These are phyloP conservation scores for Picathartes gymnocephalus DNA, from an alignment of 2,113 vertebrate species.

Conservation along the genomic window DNA sequence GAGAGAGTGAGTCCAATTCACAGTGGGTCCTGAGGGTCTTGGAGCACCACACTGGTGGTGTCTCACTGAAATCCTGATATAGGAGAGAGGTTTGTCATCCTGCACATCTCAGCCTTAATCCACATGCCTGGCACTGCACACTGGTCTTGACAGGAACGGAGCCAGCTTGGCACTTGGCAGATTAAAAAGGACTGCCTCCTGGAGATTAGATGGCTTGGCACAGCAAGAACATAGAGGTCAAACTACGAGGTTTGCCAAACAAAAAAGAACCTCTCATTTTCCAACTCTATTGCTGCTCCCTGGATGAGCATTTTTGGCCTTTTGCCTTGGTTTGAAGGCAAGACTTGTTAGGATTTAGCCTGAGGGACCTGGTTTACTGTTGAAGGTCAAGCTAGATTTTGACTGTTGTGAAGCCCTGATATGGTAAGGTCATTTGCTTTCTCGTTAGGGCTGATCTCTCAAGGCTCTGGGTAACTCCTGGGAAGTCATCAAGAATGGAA, in stretches of 20 bases:
- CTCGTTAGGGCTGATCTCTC: conserved; percentile 37
- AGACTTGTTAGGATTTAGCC: conserved; percentile 53
- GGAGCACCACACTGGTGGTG: not conserved
- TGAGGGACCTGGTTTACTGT: conserved; percentile 37
- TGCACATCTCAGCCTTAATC: conserved; percentile 27
- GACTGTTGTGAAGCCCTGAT: conserved; percentile 35
- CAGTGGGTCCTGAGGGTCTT: not conserved
- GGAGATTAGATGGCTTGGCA: conserved; percentile 56
- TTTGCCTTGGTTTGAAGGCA: conserved; percentile 57
- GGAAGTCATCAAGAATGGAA: not conserved
- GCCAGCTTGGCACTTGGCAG: conserved; percentile 42
- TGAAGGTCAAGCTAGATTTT: conserved; percentile 53
- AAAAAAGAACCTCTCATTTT: conserved; percentile 38
- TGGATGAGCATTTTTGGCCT: conserved; percentile 57
- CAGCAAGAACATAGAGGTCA: conserved; percentile 44
- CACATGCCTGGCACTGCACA: conserved; percentile 6
- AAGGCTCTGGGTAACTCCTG: not conserved
- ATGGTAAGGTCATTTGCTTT: conserved; percentile 15
- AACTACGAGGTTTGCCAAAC: conserved; percentile 24
- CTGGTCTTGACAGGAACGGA: conserved; percentile 31
- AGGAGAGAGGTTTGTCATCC: not conserved
- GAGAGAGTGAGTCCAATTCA: rapidly evolving
- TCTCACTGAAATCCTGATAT: not conserved
- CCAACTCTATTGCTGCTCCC: not conserved
- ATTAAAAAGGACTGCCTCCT: conserved; percentile 39